Conservation (phyloP, 2,113 vertebrate genomes). For the Thomomys bottae region DNA sequence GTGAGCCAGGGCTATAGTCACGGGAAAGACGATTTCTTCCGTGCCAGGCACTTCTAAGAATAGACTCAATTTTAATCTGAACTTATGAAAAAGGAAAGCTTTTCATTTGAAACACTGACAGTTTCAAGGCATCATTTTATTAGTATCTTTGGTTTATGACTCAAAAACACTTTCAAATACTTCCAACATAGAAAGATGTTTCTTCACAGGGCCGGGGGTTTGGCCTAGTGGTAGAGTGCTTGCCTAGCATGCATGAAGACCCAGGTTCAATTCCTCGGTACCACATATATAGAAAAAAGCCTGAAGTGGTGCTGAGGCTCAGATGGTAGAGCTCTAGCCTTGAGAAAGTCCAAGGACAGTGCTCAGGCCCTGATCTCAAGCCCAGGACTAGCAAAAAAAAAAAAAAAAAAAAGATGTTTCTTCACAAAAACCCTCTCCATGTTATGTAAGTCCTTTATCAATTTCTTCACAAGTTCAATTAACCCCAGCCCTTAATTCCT, state of each 20-base stretch:
- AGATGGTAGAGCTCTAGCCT: no score
- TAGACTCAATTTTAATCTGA: neutral
- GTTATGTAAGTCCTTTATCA: neutral
- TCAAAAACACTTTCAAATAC: conserved; percentile 41
- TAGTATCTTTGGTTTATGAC: neutral
- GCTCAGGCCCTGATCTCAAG: no score
- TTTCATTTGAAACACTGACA: neutral
- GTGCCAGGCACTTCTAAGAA: neutral
- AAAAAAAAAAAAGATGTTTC: neutral
- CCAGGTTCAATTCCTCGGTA: no score
- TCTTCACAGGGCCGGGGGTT: no score
- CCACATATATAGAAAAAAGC: no score
- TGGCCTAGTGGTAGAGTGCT: no score
- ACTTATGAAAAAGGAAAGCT: neutral
- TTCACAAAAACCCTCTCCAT: neutral
- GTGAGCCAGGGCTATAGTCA: neutral
- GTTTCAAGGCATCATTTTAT: neutral
- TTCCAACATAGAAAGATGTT: neutral
- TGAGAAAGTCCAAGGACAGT: no score
- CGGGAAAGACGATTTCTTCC: neutral
- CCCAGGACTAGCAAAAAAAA: no score
- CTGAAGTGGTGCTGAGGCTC: no score
- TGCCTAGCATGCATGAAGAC: no score
- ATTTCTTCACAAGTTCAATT: neutral
- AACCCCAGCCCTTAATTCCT: neutral